These are phyloP conservation scores for Neopipo cinnamomea DNA, from an alignment of 2,113 vertebrate species.

Conservation along the genomic window DNA sequence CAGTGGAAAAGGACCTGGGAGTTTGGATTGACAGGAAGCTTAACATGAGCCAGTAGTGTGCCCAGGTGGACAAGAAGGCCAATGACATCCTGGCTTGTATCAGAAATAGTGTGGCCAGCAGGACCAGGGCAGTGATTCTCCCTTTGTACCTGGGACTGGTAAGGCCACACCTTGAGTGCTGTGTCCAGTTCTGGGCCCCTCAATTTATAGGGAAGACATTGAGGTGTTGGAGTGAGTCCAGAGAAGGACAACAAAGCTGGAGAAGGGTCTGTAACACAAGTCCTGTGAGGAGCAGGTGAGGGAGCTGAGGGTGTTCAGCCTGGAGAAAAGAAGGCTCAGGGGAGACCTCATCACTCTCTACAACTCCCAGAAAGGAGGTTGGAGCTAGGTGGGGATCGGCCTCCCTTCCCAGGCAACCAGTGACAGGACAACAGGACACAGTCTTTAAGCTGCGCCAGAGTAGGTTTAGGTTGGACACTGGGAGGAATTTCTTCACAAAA, in stretches of 20 bases:
- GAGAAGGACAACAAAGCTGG: not conserved
- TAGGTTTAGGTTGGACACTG: not conserved
- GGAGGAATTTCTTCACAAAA: not conserved
- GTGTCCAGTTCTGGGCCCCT: not conserved
- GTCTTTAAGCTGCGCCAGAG: not conserved
- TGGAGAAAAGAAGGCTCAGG: not conserved
- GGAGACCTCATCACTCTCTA: not conserved
- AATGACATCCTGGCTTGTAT: not conserved
- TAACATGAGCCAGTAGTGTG: not conserved
- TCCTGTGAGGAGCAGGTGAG: not conserved
- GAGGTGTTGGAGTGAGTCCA: not conserved
- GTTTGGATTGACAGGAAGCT: no score
- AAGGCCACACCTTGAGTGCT: not conserved
- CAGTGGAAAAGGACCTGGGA: not conserved
- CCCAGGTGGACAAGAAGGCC: not conserved
- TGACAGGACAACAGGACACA: not conserved
- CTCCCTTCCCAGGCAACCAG: not conserved
- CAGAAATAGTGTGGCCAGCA: not conserved
- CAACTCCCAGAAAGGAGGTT: not conserved
- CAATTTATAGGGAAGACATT: not conserved
- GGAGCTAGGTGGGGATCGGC: not conserved
- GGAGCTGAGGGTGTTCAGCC: not conserved
- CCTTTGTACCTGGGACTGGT: not conserved
- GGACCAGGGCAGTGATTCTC: not conserved
- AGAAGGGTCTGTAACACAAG: not conserved